Evolutionary conservation across 2,113 vertebrate species (phyloP), one percentile per base, ranked within the genome.

Genomic region (Nanorana parkeri): DNA sequence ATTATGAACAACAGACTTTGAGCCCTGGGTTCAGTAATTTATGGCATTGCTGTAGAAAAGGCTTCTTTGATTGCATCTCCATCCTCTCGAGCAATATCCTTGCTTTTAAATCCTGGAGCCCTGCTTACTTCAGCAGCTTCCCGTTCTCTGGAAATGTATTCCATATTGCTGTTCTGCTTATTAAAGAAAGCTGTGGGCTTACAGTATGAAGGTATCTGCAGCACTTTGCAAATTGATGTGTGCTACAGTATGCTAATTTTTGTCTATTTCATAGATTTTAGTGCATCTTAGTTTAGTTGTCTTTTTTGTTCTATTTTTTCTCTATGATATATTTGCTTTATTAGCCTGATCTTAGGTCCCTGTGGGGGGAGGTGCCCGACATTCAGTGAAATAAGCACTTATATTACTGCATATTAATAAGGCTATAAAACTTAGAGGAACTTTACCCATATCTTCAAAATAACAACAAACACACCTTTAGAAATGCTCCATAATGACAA

Each of bases 161-260:
- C 20, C 55, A 74, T 60, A 60, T 32, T 73, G 54, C 69, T 73
- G 24, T 29, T 29, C 16, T 74, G 55, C 72, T 60, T 56, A 36
- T 17, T 16, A 55, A 15, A 74, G 60, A 32, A 73, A 28, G 4
- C 28, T 74, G 28, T 60, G 36, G 28, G 6, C 19, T 36, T 17
- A 21, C 26, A 10, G 23, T n/a, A 60, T 21, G 54, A 73, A 56
- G 24, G 52, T 32, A 17, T 16, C 7, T 29, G 8, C 20, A 16
- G 24, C 17, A 5, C 54, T 32, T 20, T 74, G 17, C 16, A 58
- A 28, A 74, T 36, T 8, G 20, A 36, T 58, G 21, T 21, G 19
- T 60, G n/a, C 17, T 2, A 36, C 28, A 15, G 24, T 73, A 32
- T 58, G 24, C 1, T 1, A 6, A 56, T 36, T 24, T 20, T 17